Base-by-base conservation (phyloP, 2,797 vertebrate genomes). In the Tinamus major region DNA sequence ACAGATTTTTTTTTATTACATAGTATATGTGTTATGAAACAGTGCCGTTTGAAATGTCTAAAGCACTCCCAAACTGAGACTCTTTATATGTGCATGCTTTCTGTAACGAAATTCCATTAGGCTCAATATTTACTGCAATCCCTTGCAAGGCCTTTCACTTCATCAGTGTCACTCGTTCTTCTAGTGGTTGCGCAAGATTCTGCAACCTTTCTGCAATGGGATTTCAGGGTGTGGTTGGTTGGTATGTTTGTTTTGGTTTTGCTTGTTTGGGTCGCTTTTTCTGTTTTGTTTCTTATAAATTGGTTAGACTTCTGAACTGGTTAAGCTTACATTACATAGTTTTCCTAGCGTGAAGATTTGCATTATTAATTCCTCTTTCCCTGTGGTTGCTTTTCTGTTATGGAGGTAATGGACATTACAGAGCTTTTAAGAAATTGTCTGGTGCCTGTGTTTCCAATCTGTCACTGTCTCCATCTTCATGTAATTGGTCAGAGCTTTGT, bases 41-140 rank as follows among this genome's bases (percentile, higher is more conserved):
- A 64, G 9, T 74, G 65, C 42, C 29, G 13, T 63, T 48, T 77
- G 56, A 88, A 39, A 64, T 85, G 24, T 10, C 17, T 71, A 13
- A 87, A 79, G 53, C 3, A 0, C 18, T 72, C 0, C 0, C 82
- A 64, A 59, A 85, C 21, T 16, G 6, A 44, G 7, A 4, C 4
- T 55, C 15, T 12, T n/a, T 46, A 2, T 63, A 48, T 84, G n/a
- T 85, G 29, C 64, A 86, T 8, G 8, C 35, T 89, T 70, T 94
- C 42, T 81, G 16, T 12, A 62, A 64, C 35, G 61, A 37, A 13
- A 31, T 77, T 48, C 11, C 1, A 7, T 11, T 81, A 21, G 27
- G 19, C 37, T 82, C 51, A 51, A n/a, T 48, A 8, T 79, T 56
- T 86, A 62, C 26, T 59, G 10, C 23, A 7, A 11, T 58, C 55